Conservation (phyloP, 2,888 invertebrate genomes). For the Steinernema scapterisci region DNA sequence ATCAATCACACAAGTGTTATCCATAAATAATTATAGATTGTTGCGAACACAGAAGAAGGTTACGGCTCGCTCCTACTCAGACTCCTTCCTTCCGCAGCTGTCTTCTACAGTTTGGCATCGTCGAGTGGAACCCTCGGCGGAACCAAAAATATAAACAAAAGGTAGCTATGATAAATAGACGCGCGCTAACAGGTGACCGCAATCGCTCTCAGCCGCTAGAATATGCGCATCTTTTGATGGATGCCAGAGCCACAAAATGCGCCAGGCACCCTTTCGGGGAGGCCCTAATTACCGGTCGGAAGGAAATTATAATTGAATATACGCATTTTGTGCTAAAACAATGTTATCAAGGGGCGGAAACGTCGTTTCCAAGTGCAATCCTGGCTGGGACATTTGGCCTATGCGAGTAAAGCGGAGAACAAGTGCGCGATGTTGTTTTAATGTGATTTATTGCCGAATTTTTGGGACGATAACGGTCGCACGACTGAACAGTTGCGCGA, state of each 20-base stretch:
- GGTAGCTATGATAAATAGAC: slow-evolving; percentile 1
- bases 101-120: not conserved
- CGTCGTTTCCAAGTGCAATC: not conserved
- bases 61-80: not conserved
- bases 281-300: slow-evolving; percentile 16
- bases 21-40: slow-evolving; percentile 26
- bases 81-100: slow-evolving; percentile 12
- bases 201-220: slow-evolving; percentile 11
- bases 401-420: no score
- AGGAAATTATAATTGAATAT: not conserved
- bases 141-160: slow-evolving; percentile 15
- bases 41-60: not conserved
- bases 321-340: not conserved
- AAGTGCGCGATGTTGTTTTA: slow-evolving; percentile 22
- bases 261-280: not conserved
- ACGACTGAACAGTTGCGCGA: slow-evolving; percentile 30
- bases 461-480: slow-evolving; percentile 18
- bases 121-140: not conserved
- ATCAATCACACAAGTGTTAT: slow-evolving; percentile 31
- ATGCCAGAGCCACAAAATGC: slow-evolving; percentile 5
- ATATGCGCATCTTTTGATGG: slow-evolving; percentile 31
- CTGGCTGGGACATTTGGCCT: not conserved
- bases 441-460: slow-evolving; percentile 27
- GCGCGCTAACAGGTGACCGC: slow-evolving; percentile 30
- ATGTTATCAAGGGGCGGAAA: not conserved